Base-by-base conservation (phyloP, 1,140 invertebrate genomes). In the Diorhabda carinulata region DNA sequence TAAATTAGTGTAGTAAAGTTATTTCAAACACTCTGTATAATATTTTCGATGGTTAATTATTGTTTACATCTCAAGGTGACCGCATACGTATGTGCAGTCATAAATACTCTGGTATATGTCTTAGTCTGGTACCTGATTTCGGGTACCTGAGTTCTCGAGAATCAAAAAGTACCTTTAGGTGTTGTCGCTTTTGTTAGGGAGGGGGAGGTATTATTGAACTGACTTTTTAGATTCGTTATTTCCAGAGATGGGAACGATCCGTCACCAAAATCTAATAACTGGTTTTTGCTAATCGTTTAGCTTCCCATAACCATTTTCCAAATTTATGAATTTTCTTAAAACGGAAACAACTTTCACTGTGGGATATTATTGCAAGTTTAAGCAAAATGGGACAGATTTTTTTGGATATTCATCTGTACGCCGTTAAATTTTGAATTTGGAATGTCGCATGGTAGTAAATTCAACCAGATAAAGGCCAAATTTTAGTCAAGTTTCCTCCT, bases 31-130 rank as follows among this genome's bases (percentile, higher is more conserved):
- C n/a, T 10, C 69, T 68, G 61, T 68, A 70, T 74, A 70, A 72
- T 70, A 62, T 68, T 74, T 74, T 74, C 70, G 68, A 73, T 70
- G 72, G 70, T 70, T 75, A 75, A 75, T 75, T 75, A 72, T 74
- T 75, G 74, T 75, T 75, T 73, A 73, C 68, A 74, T 71, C 74
- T 72, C 74, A 75, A 75, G 74, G 74, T 75, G 74, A 75, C 74
- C 72, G 68, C 63, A 72, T 71, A 73, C 65, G 70, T 75, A 73
- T 74, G 67, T 72, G 72, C 67, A 70, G 68, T 70, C 72, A 70
- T 75, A 75, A 73, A 74, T 75, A 75, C 74, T 72, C 61, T 70
- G 25, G 25, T 73, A 75, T 73, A 74, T 74, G 68, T 73, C 72
- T 75, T 72, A 71, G 69, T 66, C 74, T 73, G 74, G 74, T 75